Evolutionary conservation across 2,113 vertebrate genomes (phyloP).

Genomic region (Butorides virescens): DNA sequence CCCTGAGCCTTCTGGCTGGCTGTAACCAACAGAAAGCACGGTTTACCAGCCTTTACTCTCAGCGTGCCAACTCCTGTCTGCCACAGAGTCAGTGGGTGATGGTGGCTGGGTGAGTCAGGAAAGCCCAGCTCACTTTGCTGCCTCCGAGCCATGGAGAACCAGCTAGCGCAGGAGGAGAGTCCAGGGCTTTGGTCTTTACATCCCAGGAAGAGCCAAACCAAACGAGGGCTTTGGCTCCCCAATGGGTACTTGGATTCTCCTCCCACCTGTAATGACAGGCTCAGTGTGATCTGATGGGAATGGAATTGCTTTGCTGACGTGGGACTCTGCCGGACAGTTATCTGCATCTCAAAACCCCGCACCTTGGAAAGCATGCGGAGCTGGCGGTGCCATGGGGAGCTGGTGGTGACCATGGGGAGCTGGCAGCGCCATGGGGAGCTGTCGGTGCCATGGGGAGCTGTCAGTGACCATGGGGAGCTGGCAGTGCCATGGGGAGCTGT

Average conservation of each 20-base stretch:
- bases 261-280: not conserved
- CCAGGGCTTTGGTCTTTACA: not conserved
- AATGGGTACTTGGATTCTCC: not conserved
- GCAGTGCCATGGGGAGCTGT: too few relatives aligned
- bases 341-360: not conserved
- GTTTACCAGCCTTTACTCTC: not conserved
- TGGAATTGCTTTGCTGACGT: not conserved
- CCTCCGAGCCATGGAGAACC: rapidly evolving
- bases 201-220: not conserved
- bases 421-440: too few relatives aligned
- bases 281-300: not conserved
- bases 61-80: not conserved
- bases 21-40: not conserved
- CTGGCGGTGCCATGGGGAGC: not conserved
- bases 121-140: not conserved
- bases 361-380: too few relatives aligned
- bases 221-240: not conserved
- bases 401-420: too few relatives aligned
- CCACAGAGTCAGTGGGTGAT: not conserved
- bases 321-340: not conserved
- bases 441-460: rapidly evolving
- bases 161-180: not conserved
- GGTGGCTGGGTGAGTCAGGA: not conserved
- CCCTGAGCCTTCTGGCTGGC: not conserved
- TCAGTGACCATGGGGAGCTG: rapidly evolving